These are phyloP conservation scores for Geotrupes spiniger DNA, from an alignment of 2,888 invertebrate genomes.

Conservation along the genomic window DNA sequence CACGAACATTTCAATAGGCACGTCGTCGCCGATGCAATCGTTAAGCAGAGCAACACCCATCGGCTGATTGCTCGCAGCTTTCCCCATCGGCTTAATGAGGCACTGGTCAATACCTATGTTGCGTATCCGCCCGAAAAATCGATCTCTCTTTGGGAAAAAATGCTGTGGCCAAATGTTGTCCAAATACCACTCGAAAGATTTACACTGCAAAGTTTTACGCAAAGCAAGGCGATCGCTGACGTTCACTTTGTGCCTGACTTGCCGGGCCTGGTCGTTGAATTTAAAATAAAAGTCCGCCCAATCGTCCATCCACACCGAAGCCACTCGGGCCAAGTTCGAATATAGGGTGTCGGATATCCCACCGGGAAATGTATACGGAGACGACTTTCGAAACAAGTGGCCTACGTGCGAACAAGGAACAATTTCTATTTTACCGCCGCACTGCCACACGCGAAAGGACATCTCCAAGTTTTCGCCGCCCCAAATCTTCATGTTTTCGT, in stretches of 20 bases:
- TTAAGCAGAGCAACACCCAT: slow-evolving; percentile 95
- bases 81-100: slow-evolving; percentile 62
- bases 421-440: slow-evolving; percentile 93
- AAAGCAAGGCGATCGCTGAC: slow-evolving; percentile 65
- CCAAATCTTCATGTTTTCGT: slow-evolving; percentile 83
- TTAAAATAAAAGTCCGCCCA: slow-evolving; percentile 99
- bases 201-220: slow-evolving; percentile 62
- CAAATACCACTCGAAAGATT: slow-evolving; percentile 96
- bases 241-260: slow-evolving; percentile 59
- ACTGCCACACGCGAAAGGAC: slow-evolving; percentile 96
- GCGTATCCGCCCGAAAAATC: slow-evolving; percentile 93
- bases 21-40: slow-evolving; percentile 94
- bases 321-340: slow-evolving; percentile 96
- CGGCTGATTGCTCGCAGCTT: slow-evolving; percentile 81
- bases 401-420: slow-evolving; percentile 95
- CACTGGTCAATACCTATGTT: slow-evolving; percentile 82
- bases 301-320: slow-evolving; percentile 99
- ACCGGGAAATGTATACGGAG: slow-evolving; percentile 78
- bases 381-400: slow-evolving; percentile 98
- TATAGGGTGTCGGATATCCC: slow-evolving; percentile 86
- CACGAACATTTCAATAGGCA: slow-evolving; percentile 69
- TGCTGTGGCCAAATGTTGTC: slow-evolving; percentile 98
- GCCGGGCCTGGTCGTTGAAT: slow-evolving; percentile 85
- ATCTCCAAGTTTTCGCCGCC: slow-evolving; percentile 98
- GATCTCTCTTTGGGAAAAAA: slow-evolving; percentile 95